Percentiles rank a stretch among this genome's conserved stretches.
phyloP scores from a whole-genome alignment of 2,888 invertebrate genomes.

The Bimastos eiseni region DNA sequence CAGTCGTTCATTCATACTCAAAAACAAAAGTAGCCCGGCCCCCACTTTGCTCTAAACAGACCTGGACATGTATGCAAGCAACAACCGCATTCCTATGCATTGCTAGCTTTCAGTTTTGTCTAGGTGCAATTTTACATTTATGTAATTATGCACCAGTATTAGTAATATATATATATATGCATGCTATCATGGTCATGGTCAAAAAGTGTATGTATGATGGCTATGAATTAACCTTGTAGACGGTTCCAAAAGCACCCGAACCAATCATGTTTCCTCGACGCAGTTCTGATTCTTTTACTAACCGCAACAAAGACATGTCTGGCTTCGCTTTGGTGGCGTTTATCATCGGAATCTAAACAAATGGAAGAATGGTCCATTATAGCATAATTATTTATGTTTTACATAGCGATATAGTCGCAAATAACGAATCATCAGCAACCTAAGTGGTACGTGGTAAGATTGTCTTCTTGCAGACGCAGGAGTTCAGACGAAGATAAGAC shows the following conservation, averaged over 20 bases:
- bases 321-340: slow-evolving; percentile 89
- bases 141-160: background rate
- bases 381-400: too few relatives aligned
- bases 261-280: slow-evolving; percentile 86
- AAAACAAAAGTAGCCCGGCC: too few relatives aligned
- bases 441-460: background rate
- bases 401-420: background rate
- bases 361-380: background rate
- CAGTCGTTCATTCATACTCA: too few relatives aligned
- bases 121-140: background rate
- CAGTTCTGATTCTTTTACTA: slow-evolving; percentile 91
- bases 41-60: too few relatives aligned
- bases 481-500: background rate
- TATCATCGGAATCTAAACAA: slow-evolving; percentile 60
- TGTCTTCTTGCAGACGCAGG: background rate
- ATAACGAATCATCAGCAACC: background rate
- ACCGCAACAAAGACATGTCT: slow-evolving; percentile 85
- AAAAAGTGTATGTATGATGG: background rate
- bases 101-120: too few relatives aligned
- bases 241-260: slow-evolving; percentile 93
- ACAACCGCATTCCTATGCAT: too few relatives aligned
- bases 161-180: background rate
- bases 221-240: slow-evolving; percentile 71
- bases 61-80: too few relatives aligned
- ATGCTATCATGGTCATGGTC: background rate